Base-by-base conservation (phyloP, 2,888 invertebrate genomes). In the Drosophila niveifrons region DNA sequence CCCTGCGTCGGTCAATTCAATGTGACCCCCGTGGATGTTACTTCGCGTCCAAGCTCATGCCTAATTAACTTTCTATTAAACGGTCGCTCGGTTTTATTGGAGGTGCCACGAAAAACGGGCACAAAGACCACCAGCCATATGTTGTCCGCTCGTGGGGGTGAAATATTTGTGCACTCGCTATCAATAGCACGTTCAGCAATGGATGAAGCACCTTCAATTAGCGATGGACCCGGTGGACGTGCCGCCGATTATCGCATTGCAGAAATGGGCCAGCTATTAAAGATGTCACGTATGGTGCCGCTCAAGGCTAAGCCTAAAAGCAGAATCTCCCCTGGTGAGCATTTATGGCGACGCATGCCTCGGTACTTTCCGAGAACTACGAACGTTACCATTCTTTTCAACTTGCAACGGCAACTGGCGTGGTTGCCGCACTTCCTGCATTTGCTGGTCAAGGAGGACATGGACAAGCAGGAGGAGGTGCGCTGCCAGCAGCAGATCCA, bases 1-100 rank as follows among this genome's bases (percentile, higher is more conserved):
- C 97, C 96, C 90, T 97, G 96, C 88, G 96, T 97, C 0, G 96
- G 96, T 0, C 96, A 98, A 92, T 96, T 96, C 93, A 94, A 98
- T 68, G 97, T 99, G 23, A 98, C 99, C 0, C 98, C 99, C 0
- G 97, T 98, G 0, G 98, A 99, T 93, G 98, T 99, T 0, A 99
- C 98, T 79, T 98, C 98, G 17, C 94, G 99, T 0, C 99, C 99
- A 0, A 98, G 99, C 0, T 97, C 98, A 0, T 99, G 99, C 91
- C 94, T 99, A 56, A 99, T 99, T 50, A 98, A 98, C 93, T 99
- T 99, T 93, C 93, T 99, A n/a, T 94, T 99, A 0, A 97, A 97
- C 89, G 99, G 99, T 9, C 94, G 97, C n/a, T 97, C 97, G 0
- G 97, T 98, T 11, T 95, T 97, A 94, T 93, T 99, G 52, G 98